Conservation (phyloP, 1,140 invertebrate genomes). For the Cyrtorhinus lividipennis region DNA sequence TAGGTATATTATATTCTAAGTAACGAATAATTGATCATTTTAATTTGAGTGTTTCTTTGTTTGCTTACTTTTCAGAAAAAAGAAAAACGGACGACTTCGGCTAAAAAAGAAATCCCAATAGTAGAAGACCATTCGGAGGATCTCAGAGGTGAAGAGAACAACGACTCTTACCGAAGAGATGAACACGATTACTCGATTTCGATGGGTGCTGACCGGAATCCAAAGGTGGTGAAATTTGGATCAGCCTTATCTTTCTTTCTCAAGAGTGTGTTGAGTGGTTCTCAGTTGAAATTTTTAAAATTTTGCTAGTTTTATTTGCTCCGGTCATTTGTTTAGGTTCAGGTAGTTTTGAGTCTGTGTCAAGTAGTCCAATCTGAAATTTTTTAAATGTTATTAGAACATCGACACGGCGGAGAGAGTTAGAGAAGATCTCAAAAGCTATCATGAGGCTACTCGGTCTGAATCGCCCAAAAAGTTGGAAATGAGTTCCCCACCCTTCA, state of each 20-base stretch:
- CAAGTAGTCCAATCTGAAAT: too few species aligned
- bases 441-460: conserved; percentile 15
- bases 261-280: too few species aligned
- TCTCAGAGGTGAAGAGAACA: neutral
- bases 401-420: conserved; percentile 19
- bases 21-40: too few species aligned
- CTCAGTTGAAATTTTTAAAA: too few species aligned
- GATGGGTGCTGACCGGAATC: conserved; percentile 19
- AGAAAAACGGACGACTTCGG: conserved; percentile 3
- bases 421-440: conserved; percentile 20
- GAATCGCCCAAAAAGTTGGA: conserved; percentile 7
- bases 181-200: conserved; percentile 22
- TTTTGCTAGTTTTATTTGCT: too few species aligned
- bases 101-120: conserved; percentile 9
- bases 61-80: conserved; percentile 16
- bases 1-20: too few species aligned
- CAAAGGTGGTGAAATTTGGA: conserved; percentile 18
- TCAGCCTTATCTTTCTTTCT: neutral
- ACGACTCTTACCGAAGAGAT: conserved; percentile 15
- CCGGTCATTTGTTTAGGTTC: too few species aligned
- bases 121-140: conserved; percentile 7
- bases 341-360: too few species aligned
- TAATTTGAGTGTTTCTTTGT: too few species aligned
- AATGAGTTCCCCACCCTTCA: too few species aligned
- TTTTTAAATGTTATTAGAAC: neutral